These are phyloP conservation scores for Eupsilia transversa DNA, from an alignment of 2,888 invertebrate genomes.

Conservation along the genomic window DNA sequence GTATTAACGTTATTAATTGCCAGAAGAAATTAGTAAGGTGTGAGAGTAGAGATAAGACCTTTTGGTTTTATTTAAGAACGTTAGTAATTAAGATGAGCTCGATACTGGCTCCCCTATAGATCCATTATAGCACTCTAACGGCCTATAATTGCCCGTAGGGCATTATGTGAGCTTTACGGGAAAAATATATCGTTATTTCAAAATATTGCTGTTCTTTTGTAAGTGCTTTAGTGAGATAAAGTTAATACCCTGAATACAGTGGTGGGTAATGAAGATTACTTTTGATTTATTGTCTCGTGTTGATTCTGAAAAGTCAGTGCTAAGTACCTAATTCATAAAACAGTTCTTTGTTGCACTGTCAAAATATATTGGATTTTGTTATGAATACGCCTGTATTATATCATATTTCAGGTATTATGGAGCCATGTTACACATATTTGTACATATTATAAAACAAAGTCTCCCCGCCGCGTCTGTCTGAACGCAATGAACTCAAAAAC, in stretches of 20 bases:
- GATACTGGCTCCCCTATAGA: constrained; percentile 76
- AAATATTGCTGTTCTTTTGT: constrained; percentile 72
- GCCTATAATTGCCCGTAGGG: constrained; percentile 79
- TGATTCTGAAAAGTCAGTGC: not conserved
- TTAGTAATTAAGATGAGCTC: constrained; percentile 84
- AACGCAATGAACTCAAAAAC: too few relatives aligned
- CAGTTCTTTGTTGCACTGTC: not conserved
- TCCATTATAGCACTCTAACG: constrained; percentile 80
- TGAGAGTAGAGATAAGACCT: constrained; percentile 60
- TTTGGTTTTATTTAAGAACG: constrained; percentile 75
- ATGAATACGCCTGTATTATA: not conserved
- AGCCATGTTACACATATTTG: too few relatives aligned
- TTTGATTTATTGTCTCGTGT: constrained; percentile 32
- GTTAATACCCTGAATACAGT: constrained; percentile 44
- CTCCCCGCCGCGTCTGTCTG: too few relatives aligned
- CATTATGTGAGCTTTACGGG: constrained; percentile 77
- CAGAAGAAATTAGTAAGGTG: constrained; percentile 60
- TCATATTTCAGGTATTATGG: not conserved
- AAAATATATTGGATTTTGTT: not conserved
- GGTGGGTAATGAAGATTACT: constrained; percentile 39
- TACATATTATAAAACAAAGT: too few relatives aligned
- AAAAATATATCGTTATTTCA: constrained; percentile 78
- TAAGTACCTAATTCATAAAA: not conserved
- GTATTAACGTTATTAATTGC: constrained; percentile 63
- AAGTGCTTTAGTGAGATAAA: constrained; percentile 52